Evolutionary conservation across 2,888 invertebrate genomes (phyloP), one percentile per base, ranked within the genome.

Genomic region (Amitus sp.): DNA sequence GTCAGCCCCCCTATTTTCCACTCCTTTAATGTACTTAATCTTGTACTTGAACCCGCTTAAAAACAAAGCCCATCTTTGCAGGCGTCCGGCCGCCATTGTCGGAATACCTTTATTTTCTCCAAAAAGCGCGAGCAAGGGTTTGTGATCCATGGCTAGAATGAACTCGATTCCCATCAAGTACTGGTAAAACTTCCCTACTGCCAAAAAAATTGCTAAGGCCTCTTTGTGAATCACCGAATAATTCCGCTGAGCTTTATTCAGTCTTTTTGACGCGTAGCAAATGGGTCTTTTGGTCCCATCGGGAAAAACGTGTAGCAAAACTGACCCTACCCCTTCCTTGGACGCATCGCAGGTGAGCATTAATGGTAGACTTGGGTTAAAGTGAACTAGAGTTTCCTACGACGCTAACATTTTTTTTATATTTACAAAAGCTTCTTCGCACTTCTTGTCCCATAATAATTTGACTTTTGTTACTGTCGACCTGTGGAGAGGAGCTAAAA

Each of bases 151-250:
- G 9, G 52, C 47, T 2, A 79, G 48, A 2, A 59, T 67, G 67
- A 80, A 80, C 23, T 67, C 51, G 4, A 67, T 67, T 3, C 77
- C 78, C 33, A 68, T 55, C 47, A 80, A 65, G 72, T 78, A 81
- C 51, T 79, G 75, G 62, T 76, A 71, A 62, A 77, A 79, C 37
- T 72, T 74, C 23, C 66, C 69, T 3, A 75, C 67, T 0, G 69
- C 73, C 71, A 72, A 79, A 58, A 70, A 74, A 56, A 79, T 78
- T 3, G 76, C 73, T 39, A 79, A 65, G 2, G 75, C 73, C 61
- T 79, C 78, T 33, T 70, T 69, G 47, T 79, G 72, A 13, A 79
- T 69, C 2, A 73, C 71, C 1, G 74, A 72, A 62, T 79, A 78
- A 45, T 75, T 78, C 46, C 72, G 67, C 63, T 80, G 77, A 6